A percentile compares a stretch with the other conserved stretches of the same genome.
Conservation (phyloP, 2,797 vertebrate species). For the Alca torda region DNA sequence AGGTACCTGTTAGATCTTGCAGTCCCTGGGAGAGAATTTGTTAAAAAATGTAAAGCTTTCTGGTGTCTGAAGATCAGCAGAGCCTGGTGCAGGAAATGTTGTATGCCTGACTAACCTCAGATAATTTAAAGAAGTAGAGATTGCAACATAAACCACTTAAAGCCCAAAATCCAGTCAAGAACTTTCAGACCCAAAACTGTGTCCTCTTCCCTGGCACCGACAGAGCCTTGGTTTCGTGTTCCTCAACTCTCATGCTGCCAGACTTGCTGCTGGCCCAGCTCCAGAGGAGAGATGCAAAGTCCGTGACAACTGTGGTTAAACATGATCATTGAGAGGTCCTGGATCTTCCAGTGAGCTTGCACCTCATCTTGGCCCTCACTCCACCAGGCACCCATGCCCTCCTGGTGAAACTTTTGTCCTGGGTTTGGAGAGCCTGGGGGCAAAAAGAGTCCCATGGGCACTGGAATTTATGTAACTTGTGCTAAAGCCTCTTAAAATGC, state of each 20-base stretch:
- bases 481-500: not conserved
- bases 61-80: not conserved
- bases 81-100: not conserved
- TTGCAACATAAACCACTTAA: not conserved
- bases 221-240: not conserved
- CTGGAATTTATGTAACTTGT: not conserved
- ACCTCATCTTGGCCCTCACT: not conserved
- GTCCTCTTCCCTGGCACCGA: not conserved
- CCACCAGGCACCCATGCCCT: not conserved
- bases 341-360: not conserved
- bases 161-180: not conserved
- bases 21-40: conserved; percentile 18
- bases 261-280: not conserved
- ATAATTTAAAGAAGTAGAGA: not conserved
- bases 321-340: not conserved
- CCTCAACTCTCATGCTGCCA: not conserved
- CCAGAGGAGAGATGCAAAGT: not conserved
- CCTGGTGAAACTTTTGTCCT: not conserved
- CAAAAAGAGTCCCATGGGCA: not conserved
- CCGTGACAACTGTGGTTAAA: not conserved
- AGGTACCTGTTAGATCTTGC: conserved; percentile 15
- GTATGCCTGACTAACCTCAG: not conserved
- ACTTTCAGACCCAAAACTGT: not conserved
- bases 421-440: not conserved
- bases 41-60: conserved; percentile 33